These are phyloP conservation scores for Daboia siamensis DNA, from an alignment of 2,113 vertebrate species.

Conservation along the genomic window DNA sequence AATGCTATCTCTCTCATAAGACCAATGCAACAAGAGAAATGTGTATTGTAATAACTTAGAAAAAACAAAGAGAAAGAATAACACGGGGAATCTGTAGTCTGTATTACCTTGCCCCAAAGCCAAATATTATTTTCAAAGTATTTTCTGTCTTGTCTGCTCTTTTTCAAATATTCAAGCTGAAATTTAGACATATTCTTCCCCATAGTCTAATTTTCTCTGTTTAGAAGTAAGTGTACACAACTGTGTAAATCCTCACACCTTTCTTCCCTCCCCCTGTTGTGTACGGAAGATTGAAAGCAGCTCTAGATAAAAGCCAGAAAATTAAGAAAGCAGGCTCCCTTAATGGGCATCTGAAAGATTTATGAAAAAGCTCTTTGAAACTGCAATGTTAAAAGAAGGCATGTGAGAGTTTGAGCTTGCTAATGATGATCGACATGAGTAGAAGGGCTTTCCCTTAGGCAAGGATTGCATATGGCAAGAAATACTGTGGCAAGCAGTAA, in stretches of 20 bases:
- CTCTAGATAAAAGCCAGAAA: constrained; percentile 19
- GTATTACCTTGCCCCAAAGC: background rate
- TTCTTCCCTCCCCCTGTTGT: background rate
- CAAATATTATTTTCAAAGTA: background rate
- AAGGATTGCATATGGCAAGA: constrained; percentile 30
- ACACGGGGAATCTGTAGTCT: background rate
- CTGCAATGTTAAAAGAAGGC: background rate
- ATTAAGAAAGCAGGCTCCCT: constrained; percentile 23
- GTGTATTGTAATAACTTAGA: background rate
- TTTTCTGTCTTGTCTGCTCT: background rate
- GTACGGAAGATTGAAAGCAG: background rate
- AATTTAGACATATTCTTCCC: background rate
- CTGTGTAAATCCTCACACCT: background rate
- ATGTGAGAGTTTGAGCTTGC: constrained; percentile 1
- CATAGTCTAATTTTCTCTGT: background rate
- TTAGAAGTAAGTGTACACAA: background rate
- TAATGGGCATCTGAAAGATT: background rate
- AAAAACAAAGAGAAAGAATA: background rate
- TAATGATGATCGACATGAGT: background rate
- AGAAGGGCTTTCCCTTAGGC: background rate
- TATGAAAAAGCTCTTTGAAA: constrained; percentile 20
- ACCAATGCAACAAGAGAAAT: background rate
- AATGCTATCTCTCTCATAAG: background rate
- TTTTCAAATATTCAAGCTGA: background rate
- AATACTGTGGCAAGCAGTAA: constrained; percentile 31